Evolutionary conservation across 2,888 invertebrate genomes (phyloP).

Genomic region (Pachymerium ferrugineum): DNA sequence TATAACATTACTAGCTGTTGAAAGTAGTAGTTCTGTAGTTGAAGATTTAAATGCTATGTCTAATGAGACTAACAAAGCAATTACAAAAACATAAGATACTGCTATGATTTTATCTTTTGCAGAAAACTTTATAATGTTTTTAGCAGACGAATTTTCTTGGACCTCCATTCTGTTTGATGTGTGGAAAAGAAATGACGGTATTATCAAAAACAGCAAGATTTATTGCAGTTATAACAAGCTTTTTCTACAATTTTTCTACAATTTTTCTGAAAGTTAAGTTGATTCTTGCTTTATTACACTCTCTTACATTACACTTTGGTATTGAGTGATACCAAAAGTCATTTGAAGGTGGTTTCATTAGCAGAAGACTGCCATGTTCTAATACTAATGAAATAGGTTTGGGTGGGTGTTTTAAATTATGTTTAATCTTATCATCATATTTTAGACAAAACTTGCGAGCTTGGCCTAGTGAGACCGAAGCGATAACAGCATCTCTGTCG

Average conservation of each 20-base stretch:
- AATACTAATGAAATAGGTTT: background rate
- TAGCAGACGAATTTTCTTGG: no score
- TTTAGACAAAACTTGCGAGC: background rate
- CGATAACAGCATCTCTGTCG: background rate
- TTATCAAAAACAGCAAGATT: background rate
- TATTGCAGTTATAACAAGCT: background rate
- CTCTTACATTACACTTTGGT: background rate
- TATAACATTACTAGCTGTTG: no score
- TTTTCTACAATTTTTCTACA: no score
- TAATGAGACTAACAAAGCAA: no score
- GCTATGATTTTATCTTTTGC: no score
- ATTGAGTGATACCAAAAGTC: background rate
- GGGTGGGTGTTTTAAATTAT: background rate
- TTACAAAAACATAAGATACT: no score
- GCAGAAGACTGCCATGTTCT: background rate
- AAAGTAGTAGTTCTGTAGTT: no score
- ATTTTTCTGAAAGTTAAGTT: background rate
- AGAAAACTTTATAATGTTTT: no score
- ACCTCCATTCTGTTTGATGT: no score
- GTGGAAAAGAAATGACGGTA: no score
- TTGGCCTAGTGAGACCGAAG: background rate
- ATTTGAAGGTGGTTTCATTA: background rate
- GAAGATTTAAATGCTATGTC: no score
- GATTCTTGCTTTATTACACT: background rate
- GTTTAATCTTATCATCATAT: background rate